Evolutionary conservation across 2,888 invertebrate genomes (phyloP), one percentile per base, ranked within the genome.

Genomic region (Stenurella melanura): DNA sequence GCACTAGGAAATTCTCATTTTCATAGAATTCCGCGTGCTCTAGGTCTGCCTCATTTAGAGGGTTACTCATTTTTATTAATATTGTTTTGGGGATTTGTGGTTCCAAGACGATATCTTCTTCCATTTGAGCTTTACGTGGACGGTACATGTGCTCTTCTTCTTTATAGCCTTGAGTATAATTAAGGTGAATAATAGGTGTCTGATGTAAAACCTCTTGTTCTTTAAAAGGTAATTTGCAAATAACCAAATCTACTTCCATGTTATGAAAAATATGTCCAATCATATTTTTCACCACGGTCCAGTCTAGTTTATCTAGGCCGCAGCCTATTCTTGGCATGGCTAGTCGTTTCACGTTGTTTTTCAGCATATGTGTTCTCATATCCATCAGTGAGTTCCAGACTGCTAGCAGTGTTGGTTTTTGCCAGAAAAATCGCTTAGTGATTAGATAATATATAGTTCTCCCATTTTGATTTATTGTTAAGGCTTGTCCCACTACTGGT

Each of bases 261-360:
- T 9, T 18, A 17, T n/a, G 9, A 57, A 57, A 57, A 1, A 57
- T 15, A 57, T 57, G 18, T 17, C n/a, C n/a, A 15, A 57, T 57
- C 57, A 57, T 57, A 10, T 57, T 57, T 57, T 6, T 60, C 0
- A 60, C 19, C 9, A 60, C 11, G 9, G 7, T 19, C 60, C 19
- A 60, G 21, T 60, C 15, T 60, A 60, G n/a, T 60, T 19, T 7
- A 21, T 60, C 60, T 19, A 60, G 19, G 7, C 60, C 60, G 21
- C 60, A 57, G 9, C 57, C 57, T n/a, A 57, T 10, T 5, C n/a
- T n/a, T n/a, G 57, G 57, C 9, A 57, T 17, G n/a, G 57, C 57
- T 57, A 9, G n/a, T n/a, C 3, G n/a, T 17, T 57, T n/a, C 18
- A 57, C 18, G 9, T 57, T 57, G 9, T 10, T 10, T 57, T 15